Base-by-base conservation (phyloP, 1,140 invertebrate species). In the Heliconius congener region DNA sequence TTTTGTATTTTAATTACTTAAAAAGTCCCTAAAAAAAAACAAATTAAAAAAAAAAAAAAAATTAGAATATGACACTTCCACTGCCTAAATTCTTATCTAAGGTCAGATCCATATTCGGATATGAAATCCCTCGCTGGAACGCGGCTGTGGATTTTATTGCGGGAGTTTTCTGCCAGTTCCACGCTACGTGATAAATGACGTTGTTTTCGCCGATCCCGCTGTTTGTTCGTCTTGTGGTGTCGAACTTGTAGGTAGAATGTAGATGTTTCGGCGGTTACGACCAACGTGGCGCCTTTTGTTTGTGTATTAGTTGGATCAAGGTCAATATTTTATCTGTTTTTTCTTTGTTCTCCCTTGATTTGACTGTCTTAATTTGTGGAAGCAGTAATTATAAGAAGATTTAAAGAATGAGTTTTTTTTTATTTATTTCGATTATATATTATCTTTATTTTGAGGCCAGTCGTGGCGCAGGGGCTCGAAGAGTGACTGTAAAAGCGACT, bases 171-270 rank as follows among this genome's bases (percentile, higher is more conserved):
- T 86, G 87, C 87, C 86, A 89, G 86, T 88, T 84, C 87, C 82
- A 86, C 86, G 89, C 88, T 88, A 16, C 85, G 88, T 93, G 91
- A 93, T 93, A 93, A 93, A 92, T 92, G 87, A 89, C 90, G 89
- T 93, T 93, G 92, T 93, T 93, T 93, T 92, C 92, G 89, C 88
- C 88, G 90, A 92, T 83, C 84, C 78, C 71, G 84, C 85, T 93
- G 89, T 91, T 90, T 92, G 88, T 86, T 87, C 86, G 83, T 79
- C 74, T 80, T 81, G 79, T 60, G 79, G 79, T 81, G 50, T 87
- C 83, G 84, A 85, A 83, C 84, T 82, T 75, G 79, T 81, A 82
- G 81, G 55, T 82, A 82, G 81, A 81, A 82, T 80, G 55, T 82
- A 82, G 81, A 81, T 81, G 84, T 87, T 83, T 87, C 71, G 71